phyloP scores from a whole-genome alignment of 2,113 vertebrate genomes.

The Siphamia tubifer region DNA sequence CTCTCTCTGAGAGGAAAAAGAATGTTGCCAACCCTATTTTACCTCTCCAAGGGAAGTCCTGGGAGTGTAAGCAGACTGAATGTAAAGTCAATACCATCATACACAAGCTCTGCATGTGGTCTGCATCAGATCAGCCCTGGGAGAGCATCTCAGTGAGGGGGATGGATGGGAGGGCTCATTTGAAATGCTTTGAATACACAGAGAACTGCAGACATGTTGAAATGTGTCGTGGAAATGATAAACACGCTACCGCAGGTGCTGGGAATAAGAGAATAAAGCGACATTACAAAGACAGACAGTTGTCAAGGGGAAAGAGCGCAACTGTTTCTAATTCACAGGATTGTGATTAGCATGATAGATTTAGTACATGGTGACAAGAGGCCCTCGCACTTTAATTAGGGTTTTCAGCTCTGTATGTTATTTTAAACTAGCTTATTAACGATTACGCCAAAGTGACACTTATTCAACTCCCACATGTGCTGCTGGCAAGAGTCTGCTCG shows the following conservation, averaged over 20 bases:
- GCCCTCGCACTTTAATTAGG: slow-evolving; percentile 64
- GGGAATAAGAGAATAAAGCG: not conserved
- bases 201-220: slow-evolving; percentile 49
- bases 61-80: slow-evolving; percentile 67
- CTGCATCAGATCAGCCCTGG: slow-evolving; percentile 54
- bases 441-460: slow-evolving; percentile 60
- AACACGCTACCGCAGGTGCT: slow-evolving; percentile 37
- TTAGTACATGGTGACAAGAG: slow-evolving; percentile 58
- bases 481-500: slow-evolving; percentile 21
- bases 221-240: slow-evolving; percentile 40
- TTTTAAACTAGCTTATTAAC: slow-evolving; percentile 60
- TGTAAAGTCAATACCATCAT: slow-evolving; percentile 73
- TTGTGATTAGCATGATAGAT: slow-evolving; percentile 69
- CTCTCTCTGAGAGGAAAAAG: slow-evolving; percentile 51
- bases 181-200: slow-evolving; percentile 51
- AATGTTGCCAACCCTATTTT: slow-evolving; percentile 55
- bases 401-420: slow-evolving; percentile 49
- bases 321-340: slow-evolving; percentile 49
- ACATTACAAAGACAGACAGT: slow-evolving; percentile 27
- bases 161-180: slow-evolving; percentile 26
- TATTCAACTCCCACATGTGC: slow-evolving; percentile 56
- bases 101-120: slow-evolving; percentile 71
- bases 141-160: slow-evolving; percentile 50
- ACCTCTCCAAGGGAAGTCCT: slow-evolving; percentile 60
- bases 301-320: slow-evolving; percentile 19